Evolutionary conservation across 2,113 vertebrate genomes (phyloP).

Genomic region (Ageneiosus marmoratus): DNA sequence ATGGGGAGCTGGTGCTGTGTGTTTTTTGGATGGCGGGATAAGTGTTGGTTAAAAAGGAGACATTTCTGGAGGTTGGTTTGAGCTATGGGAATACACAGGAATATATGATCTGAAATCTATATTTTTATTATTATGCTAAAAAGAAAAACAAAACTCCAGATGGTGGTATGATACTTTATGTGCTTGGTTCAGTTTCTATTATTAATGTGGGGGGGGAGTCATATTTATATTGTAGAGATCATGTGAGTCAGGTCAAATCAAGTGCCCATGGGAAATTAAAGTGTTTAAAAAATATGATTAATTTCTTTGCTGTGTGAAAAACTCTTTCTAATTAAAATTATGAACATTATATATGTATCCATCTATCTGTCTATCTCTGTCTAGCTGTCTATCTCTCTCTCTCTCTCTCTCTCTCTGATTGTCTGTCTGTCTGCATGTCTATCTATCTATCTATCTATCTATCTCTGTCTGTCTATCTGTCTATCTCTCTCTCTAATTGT

Average conservation of each 20-base stretch:
- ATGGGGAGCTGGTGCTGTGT: slow-evolving; percentile 29
- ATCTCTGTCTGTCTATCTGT: not conserved
- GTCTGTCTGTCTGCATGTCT: not conserved
- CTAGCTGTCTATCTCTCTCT: not conserved
- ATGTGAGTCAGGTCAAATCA: not conserved
- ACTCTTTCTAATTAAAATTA: not conserved
- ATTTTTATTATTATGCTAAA: not conserved
- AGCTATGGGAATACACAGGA: not conserved
- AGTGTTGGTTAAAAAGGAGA: slow-evolving; percentile 24
- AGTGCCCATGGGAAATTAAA: not conserved
- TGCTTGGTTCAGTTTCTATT: not conserved
- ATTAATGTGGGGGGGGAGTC: not conserved
- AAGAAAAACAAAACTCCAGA: not conserved
- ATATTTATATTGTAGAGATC: not conserved
- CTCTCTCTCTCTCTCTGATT: not conserved
- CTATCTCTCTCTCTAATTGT: not conserved
- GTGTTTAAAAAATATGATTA: not conserved
- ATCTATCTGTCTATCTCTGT: not conserved
- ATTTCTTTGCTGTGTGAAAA: not conserved
- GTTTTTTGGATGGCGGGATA: slow-evolving; percentile 33
- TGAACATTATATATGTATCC: not conserved
- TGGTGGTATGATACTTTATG: not conserved
- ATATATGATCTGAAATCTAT: not conserved
- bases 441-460: not conserved
- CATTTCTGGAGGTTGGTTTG: slow-evolving; percentile 19